A percentile compares a stretch with the other conserved stretches of the same genome.
These are phyloP conservation scores for Ferrisia virgata DNA, from an alignment of 2,888 invertebrate genomes.

Conservation along the genomic window DNA sequence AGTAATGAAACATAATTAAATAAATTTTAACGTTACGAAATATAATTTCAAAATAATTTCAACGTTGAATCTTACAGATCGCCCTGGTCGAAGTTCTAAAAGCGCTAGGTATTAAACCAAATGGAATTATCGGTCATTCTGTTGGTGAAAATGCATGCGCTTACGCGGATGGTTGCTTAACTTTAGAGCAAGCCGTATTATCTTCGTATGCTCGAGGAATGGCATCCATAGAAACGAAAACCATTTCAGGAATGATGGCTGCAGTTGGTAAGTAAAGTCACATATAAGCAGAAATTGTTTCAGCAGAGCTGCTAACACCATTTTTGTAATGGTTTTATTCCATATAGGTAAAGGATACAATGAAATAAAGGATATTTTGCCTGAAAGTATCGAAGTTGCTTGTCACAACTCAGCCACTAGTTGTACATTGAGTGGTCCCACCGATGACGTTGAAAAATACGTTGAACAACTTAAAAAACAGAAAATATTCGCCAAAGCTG, in stretches of 20 bases:
- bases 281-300: no score
- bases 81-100: constrained; percentile 63
- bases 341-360: constrained; percentile 53
- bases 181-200: no score
- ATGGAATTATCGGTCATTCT: no score
- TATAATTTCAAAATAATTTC: no score
- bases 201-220: no score
- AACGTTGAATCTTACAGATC: constrained; percentile 55
- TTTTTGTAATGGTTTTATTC: constrained; percentile 71
- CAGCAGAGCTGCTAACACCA: no score
- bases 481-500: constrained; percentile 75
- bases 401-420: constrained; percentile 77
- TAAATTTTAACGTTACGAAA: not conserved
- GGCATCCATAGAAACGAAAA: no score
- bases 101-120: constrained; percentile 59
- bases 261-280: no score
- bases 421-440: constrained; percentile 75
- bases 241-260: no score
- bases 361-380: constrained; percentile 51
- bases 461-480: constrained; percentile 64
- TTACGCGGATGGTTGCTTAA: no score
- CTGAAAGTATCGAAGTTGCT: constrained; percentile 67
- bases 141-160: no score
- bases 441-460: constrained; percentile 63
- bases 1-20: constrained; percentile 51